Evolutionary conservation across 2,113 vertebrate species (phyloP).

Genomic region (Actenoides lindsayi): DNA sequence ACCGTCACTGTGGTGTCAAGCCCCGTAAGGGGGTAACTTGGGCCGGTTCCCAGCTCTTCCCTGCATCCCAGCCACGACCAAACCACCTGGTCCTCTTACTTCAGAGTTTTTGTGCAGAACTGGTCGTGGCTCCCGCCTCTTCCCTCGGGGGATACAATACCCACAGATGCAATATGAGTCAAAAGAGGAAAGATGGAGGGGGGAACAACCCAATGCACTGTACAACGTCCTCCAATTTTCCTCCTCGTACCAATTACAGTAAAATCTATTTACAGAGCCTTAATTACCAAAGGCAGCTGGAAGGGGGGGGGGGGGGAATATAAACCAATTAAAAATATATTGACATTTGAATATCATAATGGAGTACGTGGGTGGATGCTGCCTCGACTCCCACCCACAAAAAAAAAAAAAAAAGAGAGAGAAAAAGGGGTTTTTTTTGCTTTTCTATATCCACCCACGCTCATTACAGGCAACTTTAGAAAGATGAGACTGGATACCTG

Average conservation of each 20-base stretch:
- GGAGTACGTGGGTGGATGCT: slow-evolving; percentile 65
- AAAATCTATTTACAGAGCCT: slow-evolving; percentile 73
- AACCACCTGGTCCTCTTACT: not conserved
- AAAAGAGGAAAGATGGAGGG: not conserved
- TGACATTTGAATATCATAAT: slow-evolving; percentile 72
- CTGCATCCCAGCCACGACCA: accelerated
- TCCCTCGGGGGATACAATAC: not conserved
- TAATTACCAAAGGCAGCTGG: slow-evolving; percentile 64
- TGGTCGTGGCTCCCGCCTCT: not conserved
- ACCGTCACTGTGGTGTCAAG: accelerated
- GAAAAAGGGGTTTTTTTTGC: not conserved
- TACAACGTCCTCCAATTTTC: slow-evolving; percentile 61
- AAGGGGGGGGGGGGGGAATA: not conserved
- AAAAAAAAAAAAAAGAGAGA: not conserved
- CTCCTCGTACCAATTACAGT: slow-evolving; percentile 59
- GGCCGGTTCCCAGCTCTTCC: not conserved
- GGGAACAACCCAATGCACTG: not conserved
- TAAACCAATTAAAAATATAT: slow-evolving; percentile 73
- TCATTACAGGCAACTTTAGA: slow-evolving; percentile 41
- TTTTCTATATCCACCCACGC: slow-evolving; percentile 57
- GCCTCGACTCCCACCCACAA: slow-evolving; percentile 53
- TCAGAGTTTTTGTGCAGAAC: not conserved
- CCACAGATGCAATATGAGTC: slow-evolving; percentile 29
- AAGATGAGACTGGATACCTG: slow-evolving; percentile 24
- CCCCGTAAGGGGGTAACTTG: accelerated